phyloP scores from a whole-genome alignment of 2,113 vertebrate genomes.

The Progne subis region DNA sequence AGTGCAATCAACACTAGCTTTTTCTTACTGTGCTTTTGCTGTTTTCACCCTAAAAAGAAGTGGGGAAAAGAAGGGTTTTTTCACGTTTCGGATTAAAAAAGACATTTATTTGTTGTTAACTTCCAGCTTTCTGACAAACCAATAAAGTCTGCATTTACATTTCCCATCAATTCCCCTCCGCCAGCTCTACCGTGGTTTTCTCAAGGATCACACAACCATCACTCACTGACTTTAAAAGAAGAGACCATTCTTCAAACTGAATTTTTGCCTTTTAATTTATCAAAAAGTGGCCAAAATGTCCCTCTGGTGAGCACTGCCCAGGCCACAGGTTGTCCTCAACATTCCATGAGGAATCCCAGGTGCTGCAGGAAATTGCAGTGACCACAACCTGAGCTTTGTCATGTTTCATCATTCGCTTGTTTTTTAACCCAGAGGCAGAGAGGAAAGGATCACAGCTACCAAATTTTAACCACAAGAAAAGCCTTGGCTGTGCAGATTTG shows the following conservation, averaged over 20 bases:
- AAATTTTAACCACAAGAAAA: background rate
- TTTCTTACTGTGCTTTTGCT: background rate
- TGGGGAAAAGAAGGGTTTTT: background rate
- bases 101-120: background rate
- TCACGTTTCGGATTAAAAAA: background rate
- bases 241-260: accelerated
- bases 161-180: background rate
- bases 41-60: background rate
- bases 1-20: background rate
- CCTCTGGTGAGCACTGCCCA: background rate
- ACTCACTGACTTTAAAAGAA: background rate
- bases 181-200: background rate
- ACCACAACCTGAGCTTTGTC: background rate
- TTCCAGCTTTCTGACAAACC: background rate
- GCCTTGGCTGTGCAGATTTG: background rate
- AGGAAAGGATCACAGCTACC: background rate
- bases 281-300: background rate
- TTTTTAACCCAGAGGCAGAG: background rate
- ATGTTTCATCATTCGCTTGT: background rate
- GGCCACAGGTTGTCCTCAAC: background rate
- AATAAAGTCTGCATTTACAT: background rate
- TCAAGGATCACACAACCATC: background rate
- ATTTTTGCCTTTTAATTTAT: background rate
- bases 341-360: background rate
- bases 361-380: background rate